Evolutionary conservation across 2,888 invertebrate species (phyloP).

Genomic region (Stenoptilia bipunctidactyla): DNA sequence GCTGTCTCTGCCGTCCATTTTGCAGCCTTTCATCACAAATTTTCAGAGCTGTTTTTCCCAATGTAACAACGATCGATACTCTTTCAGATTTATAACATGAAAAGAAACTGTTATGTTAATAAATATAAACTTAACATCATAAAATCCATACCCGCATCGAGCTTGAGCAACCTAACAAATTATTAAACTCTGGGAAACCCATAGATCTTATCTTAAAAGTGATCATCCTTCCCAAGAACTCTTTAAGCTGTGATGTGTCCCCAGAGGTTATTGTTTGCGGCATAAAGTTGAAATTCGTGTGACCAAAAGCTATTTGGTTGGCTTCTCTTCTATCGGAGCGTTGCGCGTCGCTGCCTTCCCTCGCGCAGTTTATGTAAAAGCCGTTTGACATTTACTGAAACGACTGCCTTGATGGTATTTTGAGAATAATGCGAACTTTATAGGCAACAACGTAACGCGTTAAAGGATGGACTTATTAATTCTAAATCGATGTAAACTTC

Average conservation of each 20-base stretch:
- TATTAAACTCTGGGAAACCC: constrained; percentile 1
- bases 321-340: background rate
- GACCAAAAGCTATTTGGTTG: background rate
- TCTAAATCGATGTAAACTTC: no score
- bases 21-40: no score
- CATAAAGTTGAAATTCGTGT: background rate
- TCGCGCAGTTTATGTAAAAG: constrained; percentile 26
- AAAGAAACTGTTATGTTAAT: no score
- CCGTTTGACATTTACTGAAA: constrained; percentile 21
- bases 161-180: background rate
- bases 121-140: no score
- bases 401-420: constrained; percentile 11
- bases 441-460: background rate
- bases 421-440: background rate
- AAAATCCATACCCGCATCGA: no score
- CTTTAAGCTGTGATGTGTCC: background rate
- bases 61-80: no score
- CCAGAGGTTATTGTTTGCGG: background rate
- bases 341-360: constrained; percentile 19
- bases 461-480: no score
- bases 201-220: background rate
- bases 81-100: no score
- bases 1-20: no score
- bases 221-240: background rate
- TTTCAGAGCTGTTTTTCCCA: no score